Conservation (phyloP, 2,113 vertebrate species). For the Nematolebias whitei region DNA sequence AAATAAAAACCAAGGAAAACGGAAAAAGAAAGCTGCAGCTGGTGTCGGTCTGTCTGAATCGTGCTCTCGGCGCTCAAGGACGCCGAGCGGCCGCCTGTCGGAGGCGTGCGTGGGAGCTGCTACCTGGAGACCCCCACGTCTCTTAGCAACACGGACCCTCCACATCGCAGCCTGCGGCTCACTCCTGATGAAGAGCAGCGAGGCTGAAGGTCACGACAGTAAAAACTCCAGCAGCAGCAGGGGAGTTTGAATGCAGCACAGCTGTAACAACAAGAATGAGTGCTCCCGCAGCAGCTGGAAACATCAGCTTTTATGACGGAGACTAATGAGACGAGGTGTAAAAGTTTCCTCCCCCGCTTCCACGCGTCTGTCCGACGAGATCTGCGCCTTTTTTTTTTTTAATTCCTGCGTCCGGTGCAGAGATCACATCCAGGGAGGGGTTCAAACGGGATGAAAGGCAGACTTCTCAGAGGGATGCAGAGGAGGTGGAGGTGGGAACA, state of each 20-base stretch:
- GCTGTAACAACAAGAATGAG: background rate
- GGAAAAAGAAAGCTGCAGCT: slow-evolving; percentile 28
- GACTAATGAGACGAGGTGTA: background rate
- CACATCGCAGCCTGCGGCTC: slow-evolving; percentile 28
- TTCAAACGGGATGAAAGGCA: too few species aligned
- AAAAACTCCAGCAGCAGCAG: background rate
- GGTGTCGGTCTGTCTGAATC: slow-evolving; percentile 28
- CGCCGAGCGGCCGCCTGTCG: slow-evolving; percentile 49
- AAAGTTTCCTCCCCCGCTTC: too few species aligned
- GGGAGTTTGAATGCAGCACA: background rate
- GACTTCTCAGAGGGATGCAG: too few species aligned
- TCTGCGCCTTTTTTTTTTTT: too few species aligned
- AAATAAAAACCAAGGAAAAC: too few species aligned
- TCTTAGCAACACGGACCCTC: slow-evolving; percentile 54
- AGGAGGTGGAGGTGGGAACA: too few species aligned
- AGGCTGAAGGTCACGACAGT: background rate
- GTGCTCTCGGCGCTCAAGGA: slow-evolving; percentile 79
- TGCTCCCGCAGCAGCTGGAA: background rate
- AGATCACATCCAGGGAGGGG: too few species aligned
- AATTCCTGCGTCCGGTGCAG: too few species aligned
- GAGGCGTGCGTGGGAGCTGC: slow-evolving; percentile 41
- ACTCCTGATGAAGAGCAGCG: background rate
- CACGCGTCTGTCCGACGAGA: too few species aligned
- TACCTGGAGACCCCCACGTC: slow-evolving; percentile 32
- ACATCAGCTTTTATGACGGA: background rate